phyloP scores from a whole-genome alignment of 2,888 invertebrate genomes.

The Cheiracanthium punctorium region DNA sequence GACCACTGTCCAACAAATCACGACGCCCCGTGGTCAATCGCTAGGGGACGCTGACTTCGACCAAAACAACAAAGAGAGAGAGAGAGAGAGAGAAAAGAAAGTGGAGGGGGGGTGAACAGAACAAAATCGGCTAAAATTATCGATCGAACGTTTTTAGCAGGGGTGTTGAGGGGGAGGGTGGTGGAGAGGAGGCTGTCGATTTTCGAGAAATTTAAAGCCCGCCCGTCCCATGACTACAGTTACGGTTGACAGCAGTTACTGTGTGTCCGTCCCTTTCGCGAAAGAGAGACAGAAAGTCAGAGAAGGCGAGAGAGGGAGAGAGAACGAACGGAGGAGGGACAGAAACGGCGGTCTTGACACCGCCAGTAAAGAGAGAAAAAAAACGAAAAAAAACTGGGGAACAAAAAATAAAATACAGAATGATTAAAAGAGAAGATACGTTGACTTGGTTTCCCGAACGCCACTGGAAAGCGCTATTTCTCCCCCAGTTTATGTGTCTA shows the following conservation, averaged over 20 bases:
- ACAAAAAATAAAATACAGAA: not conserved
- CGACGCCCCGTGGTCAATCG: conserved; percentile 28
- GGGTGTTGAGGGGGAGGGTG: conserved; percentile 17
- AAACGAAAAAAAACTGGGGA: not conserved
- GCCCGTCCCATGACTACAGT: conserved; percentile 65
- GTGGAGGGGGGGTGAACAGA: not conserved
- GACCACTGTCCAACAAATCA: conserved; percentile 34
- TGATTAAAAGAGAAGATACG: conserved; percentile 3
- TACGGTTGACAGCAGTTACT: conserved; percentile 66
- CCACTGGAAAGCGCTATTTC: not conserved
- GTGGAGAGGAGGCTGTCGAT: conserved; percentile 53
- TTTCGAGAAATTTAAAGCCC: conserved; percentile 68
- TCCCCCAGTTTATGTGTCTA: not conserved
- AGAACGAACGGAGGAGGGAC: conserved; percentile 5
- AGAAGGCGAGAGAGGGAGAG: not conserved
- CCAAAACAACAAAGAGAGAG: conserved; percentile 30
- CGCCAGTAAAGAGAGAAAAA: conserved; percentile 13
- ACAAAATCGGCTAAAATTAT: conserved; percentile 49
- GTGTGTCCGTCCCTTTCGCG: conserved; percentile 12
- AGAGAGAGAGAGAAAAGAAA: not conserved
- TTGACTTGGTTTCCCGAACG: not conserved
- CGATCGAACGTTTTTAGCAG: conserved; percentile 31
- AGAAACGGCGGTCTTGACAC: conserved; percentile 34
- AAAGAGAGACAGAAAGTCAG: not conserved
- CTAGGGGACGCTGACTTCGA: conserved; percentile 64